Conservation (phyloP, 2,888 invertebrate genomes). For the Cantharis rustica region DNA sequence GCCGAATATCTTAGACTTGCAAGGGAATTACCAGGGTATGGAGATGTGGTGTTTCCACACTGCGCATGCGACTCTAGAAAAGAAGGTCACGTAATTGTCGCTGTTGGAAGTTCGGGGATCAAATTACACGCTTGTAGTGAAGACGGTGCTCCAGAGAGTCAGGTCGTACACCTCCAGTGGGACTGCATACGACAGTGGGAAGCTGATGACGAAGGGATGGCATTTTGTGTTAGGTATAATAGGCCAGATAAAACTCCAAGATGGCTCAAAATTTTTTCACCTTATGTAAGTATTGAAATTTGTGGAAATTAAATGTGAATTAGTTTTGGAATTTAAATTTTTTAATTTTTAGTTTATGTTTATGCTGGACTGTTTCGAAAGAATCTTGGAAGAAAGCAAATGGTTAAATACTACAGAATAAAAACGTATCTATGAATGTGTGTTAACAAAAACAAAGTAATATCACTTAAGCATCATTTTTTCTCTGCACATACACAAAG, state of each 20-base stretch:
- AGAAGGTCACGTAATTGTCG: slow-evolving; percentile 75
- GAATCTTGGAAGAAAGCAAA: slow-evolving; percentile 90
- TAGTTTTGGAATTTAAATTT: slow-evolving; percentile 29
- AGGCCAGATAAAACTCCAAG: slow-evolving; percentile 79
- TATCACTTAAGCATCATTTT: slow-evolving; percentile 21
- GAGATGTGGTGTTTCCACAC: slow-evolving; percentile 92
- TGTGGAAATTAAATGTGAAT: background rate
- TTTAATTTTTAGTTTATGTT: slow-evolving; percentile 84
- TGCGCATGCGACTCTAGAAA: slow-evolving; percentile 89
- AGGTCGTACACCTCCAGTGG: slow-evolving; percentile 83
- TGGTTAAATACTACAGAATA: slow-evolving; percentile 57
- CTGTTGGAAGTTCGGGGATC: slow-evolving; percentile 64
- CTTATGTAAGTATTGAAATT: slow-evolving; percentile 72
- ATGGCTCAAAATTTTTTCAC: slow-evolving; percentile 86
- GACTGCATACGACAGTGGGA: slow-evolving; percentile 82
- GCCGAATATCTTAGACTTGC: slow-evolving; percentile 85
- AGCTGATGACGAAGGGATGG: slow-evolving; percentile 90
- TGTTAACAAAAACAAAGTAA: slow-evolving; percentile 1
- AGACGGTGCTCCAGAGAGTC: slow-evolving; percentile 75
- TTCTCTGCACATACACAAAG: slow-evolving; percentile 26
- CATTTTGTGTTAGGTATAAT: slow-evolving; percentile 86
- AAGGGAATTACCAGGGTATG: slow-evolving; percentile 88
- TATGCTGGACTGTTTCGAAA: slow-evolving; percentile 93
- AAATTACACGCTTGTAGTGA: slow-evolving; percentile 85
- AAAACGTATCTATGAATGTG: background rate